phyloP scores from a whole-genome alignment of 2,797 vertebrate species.

The Hipposideros larvatus region DNA sequence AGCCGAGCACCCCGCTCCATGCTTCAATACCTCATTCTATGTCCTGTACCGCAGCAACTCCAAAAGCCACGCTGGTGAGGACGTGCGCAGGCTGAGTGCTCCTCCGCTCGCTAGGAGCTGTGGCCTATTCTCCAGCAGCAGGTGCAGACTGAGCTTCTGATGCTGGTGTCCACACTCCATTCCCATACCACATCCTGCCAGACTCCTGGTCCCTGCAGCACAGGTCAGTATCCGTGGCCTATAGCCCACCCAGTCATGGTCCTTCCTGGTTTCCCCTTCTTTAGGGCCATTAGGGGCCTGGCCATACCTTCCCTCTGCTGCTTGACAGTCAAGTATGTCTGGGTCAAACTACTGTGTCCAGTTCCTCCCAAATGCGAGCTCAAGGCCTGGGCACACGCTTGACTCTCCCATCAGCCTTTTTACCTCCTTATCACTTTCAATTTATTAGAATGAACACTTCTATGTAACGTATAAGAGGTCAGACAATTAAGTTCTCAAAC shows the following conservation, averaged over 20 bases:
- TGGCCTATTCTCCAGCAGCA: no score
- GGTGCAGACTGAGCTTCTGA: not conserved
- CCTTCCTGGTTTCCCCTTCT: not conserved
- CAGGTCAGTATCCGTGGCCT: not conserved
- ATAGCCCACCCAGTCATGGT: no score
- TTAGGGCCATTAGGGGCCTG: not conserved
- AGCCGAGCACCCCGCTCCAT: not conserved
- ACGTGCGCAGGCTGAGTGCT: not conserved
- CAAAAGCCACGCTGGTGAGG: not conserved
- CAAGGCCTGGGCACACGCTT: not conserved
- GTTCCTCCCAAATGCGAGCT: not conserved
- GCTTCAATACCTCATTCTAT: no score
- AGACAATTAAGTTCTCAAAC: no score
- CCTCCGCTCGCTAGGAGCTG: accelerated
- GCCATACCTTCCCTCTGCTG: not conserved
- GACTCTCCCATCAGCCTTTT: not conserved
- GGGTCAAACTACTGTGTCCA: not conserved
- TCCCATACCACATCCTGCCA: not conserved
- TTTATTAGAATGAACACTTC: not conserved
- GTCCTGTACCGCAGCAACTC: not conserved
- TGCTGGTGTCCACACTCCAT: not conserved
- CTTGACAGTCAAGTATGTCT: not conserved
- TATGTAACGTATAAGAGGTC: not conserved
- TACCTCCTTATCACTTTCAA: not conserved
- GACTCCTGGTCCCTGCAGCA: not conserved